Evolutionary conservation across 1,140 invertebrate genomes (phyloP).

Genomic region (Leptinotarsa lineolata): DNA sequence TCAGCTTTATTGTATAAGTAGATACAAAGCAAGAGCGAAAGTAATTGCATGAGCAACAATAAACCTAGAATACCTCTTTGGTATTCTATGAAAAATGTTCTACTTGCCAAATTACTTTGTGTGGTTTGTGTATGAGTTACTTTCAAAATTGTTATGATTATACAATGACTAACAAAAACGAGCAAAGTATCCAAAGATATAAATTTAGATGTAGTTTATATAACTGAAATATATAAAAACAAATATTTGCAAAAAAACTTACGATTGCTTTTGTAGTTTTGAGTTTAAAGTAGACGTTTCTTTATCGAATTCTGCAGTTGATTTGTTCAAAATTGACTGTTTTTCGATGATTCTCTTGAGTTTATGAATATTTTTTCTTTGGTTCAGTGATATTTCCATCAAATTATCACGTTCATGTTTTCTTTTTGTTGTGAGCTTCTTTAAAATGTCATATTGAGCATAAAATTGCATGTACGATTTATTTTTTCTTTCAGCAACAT

Average conservation of each 20-base stretch:
- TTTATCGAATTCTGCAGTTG: background rate
- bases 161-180: too few relatives aligned
- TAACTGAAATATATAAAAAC: too few relatives aligned
- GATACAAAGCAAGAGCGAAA: too few relatives aligned
- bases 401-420: conserved; percentile 8
- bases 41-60: too few relatives aligned
- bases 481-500: background rate
- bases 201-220: too few relatives aligned
- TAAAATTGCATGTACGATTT: background rate
- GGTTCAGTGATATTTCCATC: background rate
- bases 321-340: background rate
- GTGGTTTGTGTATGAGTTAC: too few relatives aligned
- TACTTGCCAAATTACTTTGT: too few relatives aligned
- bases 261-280: conserved; percentile 17
- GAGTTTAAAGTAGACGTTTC: background rate
- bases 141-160: too few relatives aligned
- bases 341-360: background rate
- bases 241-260: background rate
- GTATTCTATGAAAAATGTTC: too few relatives aligned
- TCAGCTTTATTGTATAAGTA: too few relatives aligned
- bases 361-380: conserved; percentile 11
- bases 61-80: too few relatives aligned
- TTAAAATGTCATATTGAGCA: background rate
- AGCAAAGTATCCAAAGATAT: too few relatives aligned
- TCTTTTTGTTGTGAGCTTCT: background rate